Conservation (phyloP, 2,113 vertebrate genomes). For the Tachysurus vachellii region DNA sequence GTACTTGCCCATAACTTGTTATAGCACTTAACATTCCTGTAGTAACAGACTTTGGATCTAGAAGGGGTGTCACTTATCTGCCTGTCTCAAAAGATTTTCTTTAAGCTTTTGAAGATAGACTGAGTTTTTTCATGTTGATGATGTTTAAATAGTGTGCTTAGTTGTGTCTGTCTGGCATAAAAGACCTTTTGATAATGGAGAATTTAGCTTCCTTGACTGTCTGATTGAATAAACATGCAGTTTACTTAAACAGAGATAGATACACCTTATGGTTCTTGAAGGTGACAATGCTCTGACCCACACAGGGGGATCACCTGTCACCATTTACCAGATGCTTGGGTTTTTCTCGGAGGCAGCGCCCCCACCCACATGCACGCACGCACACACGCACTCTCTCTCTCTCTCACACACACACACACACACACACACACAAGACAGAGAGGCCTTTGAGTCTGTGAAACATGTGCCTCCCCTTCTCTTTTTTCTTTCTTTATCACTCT, state of each 20-base stretch:
- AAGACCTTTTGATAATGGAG: neutral
- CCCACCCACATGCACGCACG: neutral
- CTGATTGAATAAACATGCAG: neutral
- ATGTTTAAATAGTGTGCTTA: neutral
- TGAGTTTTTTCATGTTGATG: neutral
- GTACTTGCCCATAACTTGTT: slow-evolving; percentile 8
- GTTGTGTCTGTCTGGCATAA: neutral
- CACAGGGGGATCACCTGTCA: slow-evolving; percentile 39
- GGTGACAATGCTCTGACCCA: slow-evolving; percentile 8
- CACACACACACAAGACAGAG: slow-evolving; percentile 60
- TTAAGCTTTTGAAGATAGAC: neutral
- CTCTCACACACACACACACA: neutral
- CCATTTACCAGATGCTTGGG: slow-evolving; percentile 28
- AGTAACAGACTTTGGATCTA: slow-evolving; percentile 28
- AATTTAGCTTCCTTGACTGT: too few relatives aligned
- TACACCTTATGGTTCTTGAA: slow-evolving; percentile 15
- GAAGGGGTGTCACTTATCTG: slow-evolving; percentile 17
- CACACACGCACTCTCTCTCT: slow-evolving; percentile 30
- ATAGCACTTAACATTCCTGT: slow-evolving; percentile 32
- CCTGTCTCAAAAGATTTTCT: slow-evolving; percentile 5
- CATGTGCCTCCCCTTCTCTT: slow-evolving; percentile 54
- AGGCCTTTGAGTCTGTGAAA: slow-evolving; percentile 60
- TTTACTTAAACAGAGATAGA: neutral
- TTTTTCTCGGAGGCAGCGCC: slow-evolving; percentile 24
- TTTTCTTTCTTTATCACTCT: slow-evolving; percentile 56